Conservation (phyloP, 2,113 vertebrate species). For the Cacatua alba region DNA sequence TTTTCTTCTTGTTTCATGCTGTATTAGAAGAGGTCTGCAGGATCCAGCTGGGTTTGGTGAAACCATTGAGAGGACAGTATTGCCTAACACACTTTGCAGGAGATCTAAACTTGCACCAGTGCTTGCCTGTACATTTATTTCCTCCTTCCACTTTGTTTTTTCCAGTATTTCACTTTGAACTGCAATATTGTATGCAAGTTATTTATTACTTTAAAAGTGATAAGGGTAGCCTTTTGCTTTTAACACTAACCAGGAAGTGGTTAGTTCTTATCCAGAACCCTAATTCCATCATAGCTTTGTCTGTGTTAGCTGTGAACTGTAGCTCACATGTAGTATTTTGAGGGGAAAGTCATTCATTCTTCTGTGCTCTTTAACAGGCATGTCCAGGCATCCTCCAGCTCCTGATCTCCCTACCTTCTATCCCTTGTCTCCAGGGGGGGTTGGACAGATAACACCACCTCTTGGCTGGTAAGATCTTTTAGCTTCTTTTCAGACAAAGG, state of each 20-base stretch:
- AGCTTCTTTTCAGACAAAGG: slow-evolving; percentile 18
- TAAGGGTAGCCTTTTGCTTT: background rate
- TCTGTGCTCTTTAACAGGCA: slow-evolving; percentile 81
- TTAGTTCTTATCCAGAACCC: background rate
- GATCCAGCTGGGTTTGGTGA: background rate
- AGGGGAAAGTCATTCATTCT: slow-evolving; percentile 4
- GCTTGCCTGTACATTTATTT: background rate
- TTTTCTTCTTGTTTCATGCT: slow-evolving; percentile 9
- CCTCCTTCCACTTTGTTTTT: background rate
- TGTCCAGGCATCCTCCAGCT: slow-evolving; percentile 92
- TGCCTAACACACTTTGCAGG: background rate
- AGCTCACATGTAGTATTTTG: background rate
- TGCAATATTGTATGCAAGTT: accelerated
- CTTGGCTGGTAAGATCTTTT: slow-evolving; percentile 91
- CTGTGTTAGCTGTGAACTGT: background rate
- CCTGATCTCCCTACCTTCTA: slow-evolving; percentile 97
- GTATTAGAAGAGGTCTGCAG: background rate
- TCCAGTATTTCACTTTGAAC: background rate
- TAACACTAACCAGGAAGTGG: background rate
- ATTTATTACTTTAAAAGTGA: background rate
- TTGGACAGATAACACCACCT: slow-evolving; percentile 96
- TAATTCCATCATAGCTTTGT: background rate
- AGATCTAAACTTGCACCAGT: background rate
- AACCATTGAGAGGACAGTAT: background rate
- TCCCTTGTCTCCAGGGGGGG: slow-evolving; percentile 92